These are phyloP conservation scores for Eleutherodactylus coqui DNA, from an alignment of 2,797 vertebrate genomes.

Conservation along the genomic window DNA sequence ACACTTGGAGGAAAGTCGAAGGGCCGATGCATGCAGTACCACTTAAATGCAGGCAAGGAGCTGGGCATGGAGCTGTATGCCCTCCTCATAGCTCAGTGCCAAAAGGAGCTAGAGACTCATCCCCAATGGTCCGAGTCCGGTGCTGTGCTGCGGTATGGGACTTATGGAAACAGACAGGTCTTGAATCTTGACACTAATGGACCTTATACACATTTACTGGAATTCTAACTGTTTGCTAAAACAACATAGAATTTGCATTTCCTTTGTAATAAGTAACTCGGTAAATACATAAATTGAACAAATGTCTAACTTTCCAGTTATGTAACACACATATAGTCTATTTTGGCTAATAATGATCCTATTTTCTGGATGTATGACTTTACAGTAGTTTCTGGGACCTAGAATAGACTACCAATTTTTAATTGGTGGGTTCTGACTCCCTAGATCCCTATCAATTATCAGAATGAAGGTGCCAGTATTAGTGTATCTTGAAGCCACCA, in stretches of 20 bases:
- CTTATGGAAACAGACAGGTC: conserved; percentile 93
- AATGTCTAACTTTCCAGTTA: not conserved
- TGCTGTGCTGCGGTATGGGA: conserved; percentile 82
- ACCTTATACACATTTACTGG: conserved; percentile 90
- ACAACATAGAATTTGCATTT: no score
- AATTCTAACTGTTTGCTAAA: conserved; percentile 79
- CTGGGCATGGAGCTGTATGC: conserved; percentile 86
- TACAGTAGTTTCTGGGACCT: not conserved
- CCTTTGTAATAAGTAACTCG: not conserved
- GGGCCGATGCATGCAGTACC: conserved; percentile 91
- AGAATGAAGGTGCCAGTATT: no score
- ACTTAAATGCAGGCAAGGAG: conserved; percentile 88
- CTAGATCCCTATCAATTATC: not conserved
- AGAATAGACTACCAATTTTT: no score
- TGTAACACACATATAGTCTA: not conserved
- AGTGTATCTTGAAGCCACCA: no score
- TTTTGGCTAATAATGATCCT: not conserved
- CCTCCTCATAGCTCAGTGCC: conserved; percentile 83
- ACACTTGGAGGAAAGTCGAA: conserved; percentile 91
- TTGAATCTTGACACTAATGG: conserved; percentile 91
- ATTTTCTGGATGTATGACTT: no score
- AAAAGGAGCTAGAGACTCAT: conserved; percentile 77
- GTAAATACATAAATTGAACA: not conserved
- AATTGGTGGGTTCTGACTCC: no score
- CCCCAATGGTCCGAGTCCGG: conserved; percentile 74